Percentiles rank a stretch among this genome's conserved stretches.
phyloP scores from a whole-genome alignment of 2,113 vertebrate genomes.

The Camelus dromedarius region DNA sequence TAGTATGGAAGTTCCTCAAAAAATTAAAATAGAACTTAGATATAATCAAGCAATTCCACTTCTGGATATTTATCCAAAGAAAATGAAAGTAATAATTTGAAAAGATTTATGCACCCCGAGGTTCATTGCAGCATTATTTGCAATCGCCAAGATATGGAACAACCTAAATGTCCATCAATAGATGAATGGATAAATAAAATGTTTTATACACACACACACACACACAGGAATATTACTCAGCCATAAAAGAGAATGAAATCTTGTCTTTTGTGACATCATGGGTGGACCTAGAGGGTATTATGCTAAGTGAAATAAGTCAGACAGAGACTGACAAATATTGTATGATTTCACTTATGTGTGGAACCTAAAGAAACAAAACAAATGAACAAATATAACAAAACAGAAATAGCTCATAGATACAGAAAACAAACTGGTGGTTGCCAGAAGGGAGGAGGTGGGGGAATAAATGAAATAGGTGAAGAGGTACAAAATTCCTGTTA shows the following conservation, averaged over 20 bases:
- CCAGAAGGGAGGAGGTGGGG: background rate
- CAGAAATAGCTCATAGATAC: background rate
- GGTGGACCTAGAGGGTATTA: background rate
- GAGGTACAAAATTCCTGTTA: background rate
- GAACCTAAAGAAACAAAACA: background rate
- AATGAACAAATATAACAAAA: background rate
- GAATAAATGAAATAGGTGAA: background rate
- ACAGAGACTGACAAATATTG: background rate
- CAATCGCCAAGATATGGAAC: background rate
- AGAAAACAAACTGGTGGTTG: background rate
- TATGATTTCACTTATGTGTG: background rate
- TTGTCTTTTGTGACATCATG: background rate
- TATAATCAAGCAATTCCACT: background rate
- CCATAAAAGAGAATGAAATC: background rate
- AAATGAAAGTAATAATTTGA: background rate
- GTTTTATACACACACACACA: too few species aligned
- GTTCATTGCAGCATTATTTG: background rate
- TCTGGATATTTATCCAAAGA: background rate
- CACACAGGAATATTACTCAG: background rate
- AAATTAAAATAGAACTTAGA: background rate
- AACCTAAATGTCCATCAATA: background rate
- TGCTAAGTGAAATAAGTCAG: background rate
- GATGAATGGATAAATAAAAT: background rate
- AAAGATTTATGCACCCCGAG: background rate
- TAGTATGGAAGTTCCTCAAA: background rate